phyloP scores from a whole-genome alignment of 1,140 invertebrate species.

The Euura saliciscinereae region DNA sequence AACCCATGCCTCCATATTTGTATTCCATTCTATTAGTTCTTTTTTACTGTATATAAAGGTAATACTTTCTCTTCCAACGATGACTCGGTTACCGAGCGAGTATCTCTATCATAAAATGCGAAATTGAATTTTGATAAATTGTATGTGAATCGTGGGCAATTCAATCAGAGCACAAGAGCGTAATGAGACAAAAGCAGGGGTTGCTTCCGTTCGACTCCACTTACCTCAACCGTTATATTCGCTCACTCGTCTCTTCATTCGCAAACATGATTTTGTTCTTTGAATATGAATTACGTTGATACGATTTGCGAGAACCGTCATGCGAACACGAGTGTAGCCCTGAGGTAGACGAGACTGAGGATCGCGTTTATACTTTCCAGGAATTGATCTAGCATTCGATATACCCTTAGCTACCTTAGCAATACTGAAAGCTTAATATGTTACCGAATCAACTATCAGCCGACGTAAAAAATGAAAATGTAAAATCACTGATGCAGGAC shows the following conservation, averaged over 20 bases:
- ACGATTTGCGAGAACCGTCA: conserved; percentile 38
- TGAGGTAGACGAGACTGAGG: conserved; percentile 23
- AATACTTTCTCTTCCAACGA: too few relatives aligned
- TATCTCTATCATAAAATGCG: not conserved
- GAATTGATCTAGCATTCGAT: not conserved
- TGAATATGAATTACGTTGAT: conserved; percentile 50
- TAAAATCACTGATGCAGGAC: too few relatives aligned
- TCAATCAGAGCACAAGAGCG: conserved; percentile 45
- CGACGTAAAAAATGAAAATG: too few relatives aligned
- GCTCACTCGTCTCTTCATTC: conserved; percentile 35
- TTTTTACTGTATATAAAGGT: too few relatives aligned
- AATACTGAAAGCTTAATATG: too few relatives aligned
- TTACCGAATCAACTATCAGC: too few relatives aligned
- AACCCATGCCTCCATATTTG: too few relatives aligned
- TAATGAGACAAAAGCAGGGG: conserved; percentile 51
- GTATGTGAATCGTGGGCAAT: conserved; percentile 53
- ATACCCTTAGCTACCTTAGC: not conserved
- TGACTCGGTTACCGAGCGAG: too few relatives aligned
- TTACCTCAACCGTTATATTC: conserved; percentile 24
- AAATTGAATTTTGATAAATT: conserved; percentile 53
- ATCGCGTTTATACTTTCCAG: not conserved
- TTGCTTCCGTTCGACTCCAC: conserved; percentile 28
- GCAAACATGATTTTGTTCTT: conserved; percentile 44
- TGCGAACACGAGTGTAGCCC: conserved; percentile 30
- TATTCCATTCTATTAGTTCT: too few relatives aligned